Evolutionary conservation across 2,888 invertebrate species (phyloP).

Genomic region (Eumacrocentrus americanus): DNA sequence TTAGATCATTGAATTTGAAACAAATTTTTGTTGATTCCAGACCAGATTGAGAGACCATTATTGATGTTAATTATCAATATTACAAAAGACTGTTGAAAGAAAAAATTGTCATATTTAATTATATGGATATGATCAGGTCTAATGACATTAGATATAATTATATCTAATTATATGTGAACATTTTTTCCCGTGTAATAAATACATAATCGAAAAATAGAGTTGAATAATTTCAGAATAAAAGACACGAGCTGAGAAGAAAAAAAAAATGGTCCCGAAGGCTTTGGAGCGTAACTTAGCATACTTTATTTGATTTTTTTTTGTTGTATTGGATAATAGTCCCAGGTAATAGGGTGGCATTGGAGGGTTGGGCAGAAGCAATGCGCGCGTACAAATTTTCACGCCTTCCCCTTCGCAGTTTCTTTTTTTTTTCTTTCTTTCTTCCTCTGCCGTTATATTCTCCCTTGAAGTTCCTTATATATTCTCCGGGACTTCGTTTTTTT

Average conservation of each 20-base stretch:
- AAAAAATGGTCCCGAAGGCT: background rate
- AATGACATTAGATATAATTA: too few relatives aligned
- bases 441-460: constrained; percentile 28
- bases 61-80: too few relatives aligned
- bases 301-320: constrained; percentile 61
- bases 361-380: constrained; percentile 22
- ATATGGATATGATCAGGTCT: too few relatives aligned
- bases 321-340: constrained; percentile 61
- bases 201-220: too few relatives aligned
- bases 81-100: too few relatives aligned
- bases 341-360: constrained; percentile 56
- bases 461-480: constrained; percentile 12
- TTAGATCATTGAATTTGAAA: too few relatives aligned
- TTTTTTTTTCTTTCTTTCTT: constrained; percentile 20
- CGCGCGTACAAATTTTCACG: constrained; percentile 51
- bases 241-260: background rate
- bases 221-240: background rate
- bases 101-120: too few relatives aligned
- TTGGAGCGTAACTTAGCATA: constrained; percentile 49
- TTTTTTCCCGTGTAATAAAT: too few relatives aligned
- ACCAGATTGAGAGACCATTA: too few relatives aligned
- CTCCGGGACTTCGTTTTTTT: constrained; percentile 29
- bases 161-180: too few relatives aligned
- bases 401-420: constrained; percentile 26
- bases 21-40: too few relatives aligned